Evolutionary conservation across 2,888 invertebrate species (phyloP), one percentile per base, ranked within the genome.

Genomic region (Neocrepidodera transversa): DNA sequence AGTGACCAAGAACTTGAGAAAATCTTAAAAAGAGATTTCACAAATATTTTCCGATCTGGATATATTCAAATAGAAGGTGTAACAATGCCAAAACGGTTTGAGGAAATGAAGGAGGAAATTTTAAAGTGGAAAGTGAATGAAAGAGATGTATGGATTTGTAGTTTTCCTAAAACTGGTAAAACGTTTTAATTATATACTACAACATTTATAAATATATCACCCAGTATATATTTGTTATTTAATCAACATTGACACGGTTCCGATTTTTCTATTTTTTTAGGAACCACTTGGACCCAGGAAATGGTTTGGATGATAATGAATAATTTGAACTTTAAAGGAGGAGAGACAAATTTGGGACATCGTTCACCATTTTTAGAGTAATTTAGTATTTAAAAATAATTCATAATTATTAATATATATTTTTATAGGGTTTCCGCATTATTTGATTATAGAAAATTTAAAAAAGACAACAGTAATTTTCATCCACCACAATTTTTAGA

Each of bases 261-360:
- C n/a, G n/a, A n/a, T n/a, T 23, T 23, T 23, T 23, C 6, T 23
- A 6, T 3, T 23, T 61, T 76, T 75, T 36, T 70, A 87, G 88
- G 89, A 2, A 91, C 91, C 16, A 91, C 91, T 13, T 91, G 91
- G 91, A 83, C 87, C 0, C 90, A 90, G 75, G 90, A 91, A 80
- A 84, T 91, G 80, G 85, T 89, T 0, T 91, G 89, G 86, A 80
- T 89, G 58, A 81, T 90, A 36, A 82, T 84, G 58, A 86, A 87
- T 60, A 80, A 87, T 65, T 75, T 88, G 45, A 83, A 90, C 75
- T 86, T 83, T 62, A 78, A 78, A 26, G 78, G 78, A 16, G 87
- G 87, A 73, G 68, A 69, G 59, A 79, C 79, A 17, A 80, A 82
- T 4, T 75, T 87, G 0, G 81, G 81, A n/a, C 79, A 82, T 58